Evolutionary conservation across 2,888 invertebrate genomes (phyloP).

Genomic region (Drosophila basisetae): DNA sequence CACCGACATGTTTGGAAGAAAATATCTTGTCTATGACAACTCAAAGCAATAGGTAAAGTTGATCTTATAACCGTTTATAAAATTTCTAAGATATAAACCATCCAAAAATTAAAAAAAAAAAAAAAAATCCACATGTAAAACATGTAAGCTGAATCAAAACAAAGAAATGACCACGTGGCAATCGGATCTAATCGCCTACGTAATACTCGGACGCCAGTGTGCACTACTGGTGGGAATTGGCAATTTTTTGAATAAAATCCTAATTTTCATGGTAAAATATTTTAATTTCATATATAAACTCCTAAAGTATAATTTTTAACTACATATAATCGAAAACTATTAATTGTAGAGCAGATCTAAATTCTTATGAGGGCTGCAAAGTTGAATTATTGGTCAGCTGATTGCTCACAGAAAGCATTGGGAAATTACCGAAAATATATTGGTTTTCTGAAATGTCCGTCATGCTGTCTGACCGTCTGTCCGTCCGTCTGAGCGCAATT

Average conservation of each 20-base stretch:
- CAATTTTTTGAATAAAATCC: constrained; percentile 11
- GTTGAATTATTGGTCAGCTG: not conserved
- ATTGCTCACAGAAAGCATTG: not conserved
- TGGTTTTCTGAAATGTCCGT: not conserved
- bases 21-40: not conserved
- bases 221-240: not conserved
- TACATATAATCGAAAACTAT: not conserved
- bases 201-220: not conserved
- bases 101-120: not conserved
- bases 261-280: constrained; percentile 35
- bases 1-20: not conserved
- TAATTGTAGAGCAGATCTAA: not conserved
- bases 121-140: not conserved
- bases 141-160: not conserved
- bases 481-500: not conserved
- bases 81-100: not conserved
- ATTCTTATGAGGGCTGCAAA: not conserved
- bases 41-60: constrained; percentile 8
- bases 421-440: not conserved
- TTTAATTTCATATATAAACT: constrained; percentile 33
- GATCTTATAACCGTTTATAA: not conserved
- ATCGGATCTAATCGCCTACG: not conserved
- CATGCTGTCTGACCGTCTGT: not conserved
- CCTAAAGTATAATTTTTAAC: not conserved
- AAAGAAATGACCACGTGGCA: not conserved